Percentiles rank a stretch among this genome's conserved stretches.
These are phyloP conservation scores for Mystacides longicornis DNA, from an alignment of 2,888 invertebrate genomes.

Conservation along the genomic window DNA sequence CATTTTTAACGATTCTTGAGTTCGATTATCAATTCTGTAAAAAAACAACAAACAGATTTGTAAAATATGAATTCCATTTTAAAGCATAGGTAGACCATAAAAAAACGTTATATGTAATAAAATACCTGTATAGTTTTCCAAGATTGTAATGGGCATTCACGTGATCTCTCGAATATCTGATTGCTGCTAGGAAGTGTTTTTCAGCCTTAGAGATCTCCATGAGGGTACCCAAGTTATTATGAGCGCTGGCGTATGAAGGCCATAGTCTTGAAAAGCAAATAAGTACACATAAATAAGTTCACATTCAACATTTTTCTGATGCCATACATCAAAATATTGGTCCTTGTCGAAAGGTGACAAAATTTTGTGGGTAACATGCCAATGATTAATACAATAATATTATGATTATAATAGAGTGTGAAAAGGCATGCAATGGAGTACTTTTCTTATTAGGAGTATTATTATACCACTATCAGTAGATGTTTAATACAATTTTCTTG, in stretches of 20 bases:
- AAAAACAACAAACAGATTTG: background rate
- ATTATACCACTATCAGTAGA: too few species aligned
- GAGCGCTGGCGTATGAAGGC: slow-evolving; percentile 79
- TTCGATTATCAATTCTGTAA: slow-evolving; percentile 59
- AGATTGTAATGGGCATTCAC: slow-evolving; percentile 81
- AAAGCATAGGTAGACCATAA: background rate
- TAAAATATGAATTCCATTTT: background rate
- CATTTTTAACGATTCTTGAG: slow-evolving; percentile 58
- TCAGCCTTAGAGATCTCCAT: slow-evolving; percentile 62
- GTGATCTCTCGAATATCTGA: slow-evolving; percentile 66
- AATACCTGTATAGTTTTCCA: slow-evolving; percentile 72
- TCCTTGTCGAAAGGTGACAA: too few species aligned
- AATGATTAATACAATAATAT: too few species aligned
- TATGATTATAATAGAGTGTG: too few species aligned
- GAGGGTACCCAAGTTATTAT: slow-evolving; percentile 80
- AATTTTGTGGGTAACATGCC: too few species aligned
- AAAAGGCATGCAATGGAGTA: too few species aligned
- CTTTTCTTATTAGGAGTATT: too few species aligned
- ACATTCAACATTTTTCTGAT: background rate
- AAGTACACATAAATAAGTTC: background rate
- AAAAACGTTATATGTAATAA: background rate
- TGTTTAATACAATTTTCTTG: too few species aligned
- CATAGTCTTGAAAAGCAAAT: slow-evolving; percentile 52
- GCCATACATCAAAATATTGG: background rate
- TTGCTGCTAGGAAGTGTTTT: slow-evolving; percentile 66